These are phyloP conservation scores for Hemibagrus guttatus DNA, from an alignment of 2,797 vertebrate genomes.

Conservation along the genomic window DNA sequence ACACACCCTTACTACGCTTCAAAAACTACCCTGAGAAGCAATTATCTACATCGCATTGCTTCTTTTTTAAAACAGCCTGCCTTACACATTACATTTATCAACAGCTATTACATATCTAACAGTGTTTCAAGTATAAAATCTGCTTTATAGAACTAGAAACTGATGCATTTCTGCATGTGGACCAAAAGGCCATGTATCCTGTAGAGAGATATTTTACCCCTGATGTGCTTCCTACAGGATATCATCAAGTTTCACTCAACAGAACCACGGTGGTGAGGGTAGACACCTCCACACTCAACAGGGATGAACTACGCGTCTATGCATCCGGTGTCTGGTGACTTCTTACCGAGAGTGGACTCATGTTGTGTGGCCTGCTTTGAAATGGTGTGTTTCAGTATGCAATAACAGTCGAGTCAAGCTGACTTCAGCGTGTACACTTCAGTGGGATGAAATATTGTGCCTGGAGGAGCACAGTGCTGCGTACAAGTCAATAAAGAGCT, in stretches of 20 bases:
- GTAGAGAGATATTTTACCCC: neutral
- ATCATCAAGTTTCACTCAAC: neutral
- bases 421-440: neutral
- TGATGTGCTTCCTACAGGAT: neutral
- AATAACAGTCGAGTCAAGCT: neutral
- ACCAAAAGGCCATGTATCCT: neutral
- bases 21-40: neutral
- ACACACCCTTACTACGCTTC: neutral
- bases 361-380: neutral
- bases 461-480: constrained; percentile 6
- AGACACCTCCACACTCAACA: neutral
- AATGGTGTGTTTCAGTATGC: neutral
- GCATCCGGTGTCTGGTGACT: no score
- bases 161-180: neutral
- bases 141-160: neutral
- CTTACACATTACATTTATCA: neutral
- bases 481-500: constrained; percentile 26
- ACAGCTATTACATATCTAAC: neutral
- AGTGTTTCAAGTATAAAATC: neutral
- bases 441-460: constrained; percentile 17
- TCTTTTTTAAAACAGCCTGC: neutral
- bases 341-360: no score
- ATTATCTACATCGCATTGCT: neutral
- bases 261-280: neutral
- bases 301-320: neutral